A percentile compares a stretch with the other conserved stretches of the same genome.
phyloP scores from a whole-genome alignment of 2,797 vertebrate species.

The Sebastes diploproa region DNA sequence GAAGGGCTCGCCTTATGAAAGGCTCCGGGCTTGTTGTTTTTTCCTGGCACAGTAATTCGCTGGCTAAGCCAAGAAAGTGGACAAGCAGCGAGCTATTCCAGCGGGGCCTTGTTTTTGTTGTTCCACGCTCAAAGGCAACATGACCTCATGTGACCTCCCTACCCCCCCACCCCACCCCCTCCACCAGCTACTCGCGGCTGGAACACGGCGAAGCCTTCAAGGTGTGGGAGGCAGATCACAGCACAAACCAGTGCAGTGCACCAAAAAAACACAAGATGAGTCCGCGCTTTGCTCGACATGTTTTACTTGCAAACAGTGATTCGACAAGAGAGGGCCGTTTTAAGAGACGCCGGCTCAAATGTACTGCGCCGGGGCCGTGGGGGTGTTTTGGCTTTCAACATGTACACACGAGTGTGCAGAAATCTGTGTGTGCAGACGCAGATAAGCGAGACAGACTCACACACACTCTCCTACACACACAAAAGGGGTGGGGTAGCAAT shows the following conservation, averaged over 20 bases:
- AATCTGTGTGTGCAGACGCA: slow-evolving; percentile 44
- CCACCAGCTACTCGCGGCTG: slow-evolving; percentile 26
- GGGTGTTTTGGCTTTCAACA: slow-evolving; percentile 39
- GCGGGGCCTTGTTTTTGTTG: slow-evolving; percentile 75
- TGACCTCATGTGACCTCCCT: slow-evolving; percentile 64
- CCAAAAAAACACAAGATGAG: slow-evolving; percentile 8
- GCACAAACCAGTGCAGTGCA: not conserved
- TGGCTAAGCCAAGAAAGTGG: slow-evolving; percentile 73
- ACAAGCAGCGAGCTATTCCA: slow-evolving; percentile 70
- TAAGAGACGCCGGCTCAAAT: slow-evolving; percentile 19
- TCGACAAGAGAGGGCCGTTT: slow-evolving; percentile 28
- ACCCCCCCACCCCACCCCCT: not conserved
- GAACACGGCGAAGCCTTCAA: slow-evolving; percentile 32
- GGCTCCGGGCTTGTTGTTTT: slow-evolving; percentile 71
- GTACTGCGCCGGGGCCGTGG: not conserved
- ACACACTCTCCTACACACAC: slow-evolving; percentile 21
- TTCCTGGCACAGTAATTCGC: slow-evolving; percentile 69
- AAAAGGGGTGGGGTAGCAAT: slow-evolving; percentile 66
- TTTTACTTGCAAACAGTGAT: slow-evolving; percentile 33
- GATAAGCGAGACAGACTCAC: slow-evolving; percentile 52
- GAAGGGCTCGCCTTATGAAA: slow-evolving; percentile 55
- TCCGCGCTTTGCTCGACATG: not conserved
- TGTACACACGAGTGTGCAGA: slow-evolving; percentile 28
- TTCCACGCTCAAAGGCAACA: slow-evolving; percentile 74
- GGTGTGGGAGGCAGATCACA: slow-evolving; percentile 28